Evolutionary conservation across 2,797 vertebrate genomes (phyloP).

Genomic region (Argyrosomus regius): DNA sequence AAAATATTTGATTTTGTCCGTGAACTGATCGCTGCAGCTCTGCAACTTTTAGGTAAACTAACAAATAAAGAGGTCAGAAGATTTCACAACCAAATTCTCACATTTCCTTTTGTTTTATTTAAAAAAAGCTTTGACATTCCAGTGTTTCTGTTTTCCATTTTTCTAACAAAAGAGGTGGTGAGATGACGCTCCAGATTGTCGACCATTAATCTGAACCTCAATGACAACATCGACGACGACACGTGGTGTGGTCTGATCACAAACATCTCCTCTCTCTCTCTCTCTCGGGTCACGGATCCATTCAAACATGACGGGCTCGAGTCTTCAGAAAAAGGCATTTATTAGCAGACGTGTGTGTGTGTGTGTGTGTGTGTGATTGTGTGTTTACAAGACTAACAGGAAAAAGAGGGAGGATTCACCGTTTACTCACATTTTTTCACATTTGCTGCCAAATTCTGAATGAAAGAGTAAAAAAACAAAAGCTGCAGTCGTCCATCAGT

Average conservation of each 20-base stretch:
- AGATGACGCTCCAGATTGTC: constrained; percentile 79
- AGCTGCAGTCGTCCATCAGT: constrained; percentile 32
- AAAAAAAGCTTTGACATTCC: constrained; percentile 85
- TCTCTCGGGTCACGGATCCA: constrained; percentile 17
- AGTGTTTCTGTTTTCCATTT: constrained; percentile 86
- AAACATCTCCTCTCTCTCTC: constrained; percentile 22
- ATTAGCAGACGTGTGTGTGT: constrained; percentile 42
- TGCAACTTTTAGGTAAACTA: background rate
- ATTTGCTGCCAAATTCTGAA: constrained; percentile 30
- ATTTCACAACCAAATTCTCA: constrained; percentile 15
- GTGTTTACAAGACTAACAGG: constrained; percentile 27
- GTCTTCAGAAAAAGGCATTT: constrained; percentile 39
- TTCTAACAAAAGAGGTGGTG: constrained; percentile 80
- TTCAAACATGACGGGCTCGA: constrained; percentile 32
- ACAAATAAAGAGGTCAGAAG: background rate
- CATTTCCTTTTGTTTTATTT: constrained; percentile 67
- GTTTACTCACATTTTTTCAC: constrained; percentile 40
- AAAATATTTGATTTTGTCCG: background rate
- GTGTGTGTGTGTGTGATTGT: constrained; percentile 21
- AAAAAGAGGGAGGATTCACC: constrained; percentile 4
- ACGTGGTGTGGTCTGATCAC: constrained; percentile 45
- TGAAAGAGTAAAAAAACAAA: constrained; percentile 35
- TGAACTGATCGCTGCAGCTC: background rate
- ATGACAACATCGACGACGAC: constrained; percentile 7
- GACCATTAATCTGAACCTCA: constrained; percentile 64